phyloP scores from a whole-genome alignment of 2,888 invertebrate species.

The Agonum fuliginosum region DNA sequence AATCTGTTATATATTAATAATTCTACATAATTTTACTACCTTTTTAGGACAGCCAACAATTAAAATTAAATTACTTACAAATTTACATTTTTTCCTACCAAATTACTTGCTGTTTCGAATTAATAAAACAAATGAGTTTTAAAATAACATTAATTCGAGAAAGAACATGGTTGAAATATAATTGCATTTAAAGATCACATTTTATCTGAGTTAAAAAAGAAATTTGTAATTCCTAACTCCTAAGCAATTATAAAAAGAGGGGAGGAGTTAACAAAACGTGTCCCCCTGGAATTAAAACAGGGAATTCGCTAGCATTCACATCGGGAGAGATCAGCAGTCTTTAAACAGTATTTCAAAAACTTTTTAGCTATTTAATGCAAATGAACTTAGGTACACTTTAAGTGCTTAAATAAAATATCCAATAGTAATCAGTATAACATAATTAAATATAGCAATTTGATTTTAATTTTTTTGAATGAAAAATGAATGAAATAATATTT shows the following conservation, averaged over 20 bases:
- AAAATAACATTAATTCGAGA: constrained; percentile 7
- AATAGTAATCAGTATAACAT: too few species aligned
- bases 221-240: constrained; percentile 10
- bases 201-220: constrained; percentile 31
- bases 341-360: too few species aligned
- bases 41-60: constrained; percentile 1
- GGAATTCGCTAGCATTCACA: constrained; percentile 20
- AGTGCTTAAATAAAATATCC: too few species aligned
- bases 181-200: constrained; percentile 36
- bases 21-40: background rate
- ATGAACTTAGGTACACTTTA: too few species aligned
- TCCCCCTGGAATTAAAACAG: constrained; percentile 37
- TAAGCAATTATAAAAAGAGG: constrained; percentile 37
- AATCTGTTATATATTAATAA: too few species aligned
- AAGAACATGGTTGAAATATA: constrained; percentile 34
- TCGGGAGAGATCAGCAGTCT: background rate
- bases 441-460: too few species aligned
- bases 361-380: too few species aligned
- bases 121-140: constrained; percentile 36
- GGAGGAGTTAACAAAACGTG: constrained; percentile 31
- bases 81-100: constrained; percentile 1
- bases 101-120: too few species aligned
- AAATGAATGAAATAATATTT: too few species aligned
- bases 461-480: too few species aligned
- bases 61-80: constrained; percentile 9